Evolutionary conservation across 2,888 invertebrate genomes (phyloP).

Genomic region (Sesamia inferens): DNA sequence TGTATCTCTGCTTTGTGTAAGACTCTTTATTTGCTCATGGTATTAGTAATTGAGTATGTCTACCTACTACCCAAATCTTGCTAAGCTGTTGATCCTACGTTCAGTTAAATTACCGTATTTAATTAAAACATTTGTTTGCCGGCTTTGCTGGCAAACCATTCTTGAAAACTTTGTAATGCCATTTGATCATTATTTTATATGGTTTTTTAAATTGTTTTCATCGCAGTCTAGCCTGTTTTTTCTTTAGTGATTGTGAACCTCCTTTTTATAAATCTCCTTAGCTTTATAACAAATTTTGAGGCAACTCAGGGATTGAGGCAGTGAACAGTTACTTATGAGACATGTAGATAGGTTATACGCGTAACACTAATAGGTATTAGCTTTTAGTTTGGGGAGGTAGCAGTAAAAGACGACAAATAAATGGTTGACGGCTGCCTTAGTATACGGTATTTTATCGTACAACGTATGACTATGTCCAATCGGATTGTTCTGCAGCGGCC

Average conservation of each 20-base stretch:
- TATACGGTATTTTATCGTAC: conserved; percentile 35
- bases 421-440: conserved; percentile 31
- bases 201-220: not conserved
- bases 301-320: not conserved
- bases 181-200: not conserved
- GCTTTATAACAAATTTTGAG: not conserved
- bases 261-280: not conserved
- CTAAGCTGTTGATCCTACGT: not conserved
- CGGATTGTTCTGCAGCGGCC: conserved; percentile 58
- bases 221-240: not conserved
- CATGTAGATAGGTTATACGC: not conserved
- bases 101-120: not conserved
- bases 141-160: not conserved
- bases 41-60: not conserved
- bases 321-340: not conserved
- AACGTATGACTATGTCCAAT: conserved; percentile 64
- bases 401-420: conserved; percentile 46
- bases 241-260: not conserved
- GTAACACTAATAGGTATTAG: not conserved
- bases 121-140: not conserved
- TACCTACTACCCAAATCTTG: not conserved
- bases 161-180: not conserved
- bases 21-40: not conserved
- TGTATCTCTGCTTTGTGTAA: conserved; percentile 3
- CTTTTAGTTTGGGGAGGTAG: conserved; percentile 5